Conservation (phyloP, 2,888 invertebrate species). For the Priocnemis perturbator region DNA sequence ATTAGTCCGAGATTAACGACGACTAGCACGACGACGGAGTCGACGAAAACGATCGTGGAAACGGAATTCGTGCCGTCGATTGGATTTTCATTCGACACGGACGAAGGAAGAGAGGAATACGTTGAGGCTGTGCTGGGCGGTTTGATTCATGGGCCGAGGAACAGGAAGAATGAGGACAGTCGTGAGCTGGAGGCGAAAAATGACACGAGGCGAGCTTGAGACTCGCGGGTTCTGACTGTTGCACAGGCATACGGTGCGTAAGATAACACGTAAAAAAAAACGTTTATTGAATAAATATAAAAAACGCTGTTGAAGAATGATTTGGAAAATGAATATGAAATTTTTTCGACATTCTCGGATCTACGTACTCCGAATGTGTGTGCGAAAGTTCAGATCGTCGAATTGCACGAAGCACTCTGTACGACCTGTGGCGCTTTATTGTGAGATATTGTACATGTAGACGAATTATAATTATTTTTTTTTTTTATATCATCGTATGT, state of each 20-base stretch:
- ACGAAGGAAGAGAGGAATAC: slow-evolving; percentile 68
- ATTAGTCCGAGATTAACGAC: background rate
- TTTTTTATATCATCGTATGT: no score
- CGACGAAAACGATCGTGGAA: slow-evolving; percentile 53
- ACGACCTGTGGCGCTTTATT: background rate
- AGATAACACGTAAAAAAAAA: no score
- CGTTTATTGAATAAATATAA: no score
- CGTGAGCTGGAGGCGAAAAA: slow-evolving; percentile 22
- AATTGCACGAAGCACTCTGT: background rate
- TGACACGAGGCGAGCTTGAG: background rate
- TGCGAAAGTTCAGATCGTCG: no score
- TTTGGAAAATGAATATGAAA: no score
- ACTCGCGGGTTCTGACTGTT: no score
- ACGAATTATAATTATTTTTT: no score
- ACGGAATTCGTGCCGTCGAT: slow-evolving; percentile 73
- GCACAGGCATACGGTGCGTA: no score
- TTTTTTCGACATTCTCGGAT: no score
- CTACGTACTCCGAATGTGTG: no score
- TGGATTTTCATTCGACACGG: slow-evolving; percentile 70
- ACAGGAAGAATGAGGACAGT: background rate
- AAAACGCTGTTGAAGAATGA: no score
- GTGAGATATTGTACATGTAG: no score
- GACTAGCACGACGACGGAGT: slow-evolving; percentile 12
- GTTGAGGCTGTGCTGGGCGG: slow-evolving; percentile 69
- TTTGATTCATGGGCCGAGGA: slow-evolving; percentile 51